Conservation (phyloP, 2,888 invertebrate genomes). For the Drosophila lacicola region DNA sequence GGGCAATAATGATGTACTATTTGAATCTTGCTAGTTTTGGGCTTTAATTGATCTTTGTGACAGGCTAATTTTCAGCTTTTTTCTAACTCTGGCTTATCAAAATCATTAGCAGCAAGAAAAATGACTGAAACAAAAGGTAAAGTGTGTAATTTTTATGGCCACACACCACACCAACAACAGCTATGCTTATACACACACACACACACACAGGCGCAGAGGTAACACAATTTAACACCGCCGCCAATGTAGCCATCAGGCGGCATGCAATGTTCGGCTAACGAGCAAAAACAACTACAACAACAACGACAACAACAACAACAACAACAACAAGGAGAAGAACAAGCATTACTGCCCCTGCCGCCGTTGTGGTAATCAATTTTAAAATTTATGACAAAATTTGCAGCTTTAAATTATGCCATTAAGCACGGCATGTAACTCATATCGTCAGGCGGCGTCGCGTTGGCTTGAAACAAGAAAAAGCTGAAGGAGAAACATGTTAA, state of each 20-base stretch:
- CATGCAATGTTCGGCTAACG: slow-evolving; percentile 77
- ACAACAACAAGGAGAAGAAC: slow-evolving; percentile 18
- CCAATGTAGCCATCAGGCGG: slow-evolving; percentile 77
- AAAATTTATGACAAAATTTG: slow-evolving; percentile 85
- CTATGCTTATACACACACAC: neutral
- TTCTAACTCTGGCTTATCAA: slow-evolving; percentile 45
- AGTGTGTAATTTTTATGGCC: slow-evolving; percentile 65
- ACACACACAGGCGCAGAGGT: slow-evolving; percentile 30
- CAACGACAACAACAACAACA: slow-evolving; percentile 44
- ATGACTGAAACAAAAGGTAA: slow-evolving; percentile 62
- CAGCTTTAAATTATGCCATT: slow-evolving; percentile 85
- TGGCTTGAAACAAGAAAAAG: slow-evolving; percentile 77
- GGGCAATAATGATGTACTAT: neutral
- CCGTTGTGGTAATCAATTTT: slow-evolving; percentile 80
- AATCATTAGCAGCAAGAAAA: slow-evolving; percentile 62
- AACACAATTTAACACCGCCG: slow-evolving; percentile 70
- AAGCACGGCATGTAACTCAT: slow-evolving; percentile 84
- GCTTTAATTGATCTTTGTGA: slow-evolving; percentile 41
- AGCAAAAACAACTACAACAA: slow-evolving; percentile 69
- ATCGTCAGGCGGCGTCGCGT: slow-evolving; percentile 73
- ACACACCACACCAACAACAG: slow-evolving; percentile 4
- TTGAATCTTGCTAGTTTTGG: slow-evolving; percentile 9
- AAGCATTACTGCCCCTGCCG: slow-evolving; percentile 62
- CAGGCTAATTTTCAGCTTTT: slow-evolving; percentile 40
- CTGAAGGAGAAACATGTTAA: slow-evolving; percentile 79